A percentile compares a stretch with the other conserved stretches of the same genome.
These are phyloP conservation scores for Parauchenoglanis punctatus DNA, from an alignment of 2,797 vertebrate species.

Conservation along the genomic window DNA sequence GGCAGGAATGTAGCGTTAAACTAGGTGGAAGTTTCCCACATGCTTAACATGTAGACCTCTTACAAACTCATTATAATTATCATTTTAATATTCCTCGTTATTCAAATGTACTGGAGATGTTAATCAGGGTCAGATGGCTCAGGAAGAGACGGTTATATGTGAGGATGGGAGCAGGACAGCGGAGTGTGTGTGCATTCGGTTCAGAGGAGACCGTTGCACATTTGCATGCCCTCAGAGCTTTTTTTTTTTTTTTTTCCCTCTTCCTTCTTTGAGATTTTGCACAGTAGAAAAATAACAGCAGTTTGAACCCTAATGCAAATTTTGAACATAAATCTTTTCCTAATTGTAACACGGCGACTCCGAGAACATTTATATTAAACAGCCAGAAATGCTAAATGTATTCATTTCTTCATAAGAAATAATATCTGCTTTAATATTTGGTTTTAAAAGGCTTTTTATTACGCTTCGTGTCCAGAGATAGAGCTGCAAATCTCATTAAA, in stretches of 20 bases:
- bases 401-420: background rate
- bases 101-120: conserved; percentile 11
- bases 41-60: background rate
- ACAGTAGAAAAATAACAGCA: background rate
- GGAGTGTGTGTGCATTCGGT: conserved; percentile 5
- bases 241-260: background rate
- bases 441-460: background rate
- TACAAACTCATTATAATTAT: background rate
- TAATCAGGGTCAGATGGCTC: background rate
- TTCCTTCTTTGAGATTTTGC: background rate
- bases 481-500: background rate
- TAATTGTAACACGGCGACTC: background rate
- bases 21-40: background rate
- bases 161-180: background rate
- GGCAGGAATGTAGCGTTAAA: background rate
- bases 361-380: background rate
- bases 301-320: background rate
- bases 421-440: background rate
- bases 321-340: background rate
- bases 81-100: background rate
- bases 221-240: conserved; percentile 38
- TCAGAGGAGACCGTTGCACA: conserved; percentile 19
- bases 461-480: background rate
- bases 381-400: background rate
- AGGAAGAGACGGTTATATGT: background rate